Conservation (phyloP, 1,140 invertebrate genomes). For the Neodiprion lecontei region DNA sequence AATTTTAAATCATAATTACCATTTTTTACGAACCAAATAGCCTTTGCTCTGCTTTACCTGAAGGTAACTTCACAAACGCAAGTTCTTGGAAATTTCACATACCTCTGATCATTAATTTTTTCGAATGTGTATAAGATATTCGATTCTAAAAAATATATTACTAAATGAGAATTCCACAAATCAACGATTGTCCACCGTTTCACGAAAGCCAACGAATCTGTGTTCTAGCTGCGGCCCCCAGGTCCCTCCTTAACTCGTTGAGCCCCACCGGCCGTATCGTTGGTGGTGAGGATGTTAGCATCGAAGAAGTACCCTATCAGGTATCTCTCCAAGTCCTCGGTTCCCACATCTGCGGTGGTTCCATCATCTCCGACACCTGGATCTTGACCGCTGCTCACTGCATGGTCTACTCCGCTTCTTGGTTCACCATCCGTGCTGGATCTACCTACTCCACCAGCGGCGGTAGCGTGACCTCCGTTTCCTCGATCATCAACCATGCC, state of each 20-base stretch:
- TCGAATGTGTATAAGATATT: no score
- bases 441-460: neutral
- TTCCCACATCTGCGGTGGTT: conserved; percentile 69
- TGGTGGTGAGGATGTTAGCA: conserved; percentile 66
- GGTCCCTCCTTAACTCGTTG: neutral
- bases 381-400: conserved; percentile 76
- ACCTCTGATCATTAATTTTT: no score
- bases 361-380: conserved; percentile 65
- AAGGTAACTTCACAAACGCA: no score
- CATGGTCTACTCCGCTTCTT: conserved; percentile 49
- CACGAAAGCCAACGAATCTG: no score
- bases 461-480: neutral
- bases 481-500: conserved; percentile 33
- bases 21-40: no score
- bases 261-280: conserved; percentile 62
- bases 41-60: no score
- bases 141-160: neutral
- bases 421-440: conserved; percentile 11
- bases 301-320: conserved; percentile 70
- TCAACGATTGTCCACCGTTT: no score
- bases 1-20: no score
- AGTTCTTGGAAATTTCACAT: no score
- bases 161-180: no score
- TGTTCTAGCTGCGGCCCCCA: neutral
- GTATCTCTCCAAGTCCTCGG: conserved; percentile 61